Conservation (phyloP, 2,888 invertebrate species). For the Coleophora flavipennella region DNA sequence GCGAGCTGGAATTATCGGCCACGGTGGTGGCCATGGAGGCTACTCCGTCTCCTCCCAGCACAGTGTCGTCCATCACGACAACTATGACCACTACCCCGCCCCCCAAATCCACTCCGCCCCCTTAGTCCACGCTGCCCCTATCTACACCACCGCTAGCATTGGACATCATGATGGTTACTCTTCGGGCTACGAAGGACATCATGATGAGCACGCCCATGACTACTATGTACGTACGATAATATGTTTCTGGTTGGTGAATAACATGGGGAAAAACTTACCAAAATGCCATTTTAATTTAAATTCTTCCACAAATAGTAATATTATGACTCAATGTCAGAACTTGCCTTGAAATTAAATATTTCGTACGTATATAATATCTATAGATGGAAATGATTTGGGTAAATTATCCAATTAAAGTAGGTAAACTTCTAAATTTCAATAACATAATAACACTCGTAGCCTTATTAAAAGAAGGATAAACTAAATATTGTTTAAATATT, state of each 20-base stretch:
- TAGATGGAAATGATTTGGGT: too few relatives aligned
- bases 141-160: conserved; percentile 12
- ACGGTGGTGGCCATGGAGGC: conserved; percentile 25
- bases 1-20: conserved; percentile 61
- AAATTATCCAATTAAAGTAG: too few relatives aligned
- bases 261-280: neutral
- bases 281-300: neutral
- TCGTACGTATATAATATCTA: too few relatives aligned
- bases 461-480: too few relatives aligned
- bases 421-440: too few relatives aligned
- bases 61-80: conserved; percentile 26
- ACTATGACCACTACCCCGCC: conserved; percentile 7
- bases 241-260: too few relatives aligned
- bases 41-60: conserved; percentile 29
- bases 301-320: too few relatives aligned
- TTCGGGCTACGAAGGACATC: conserved; percentile 18
- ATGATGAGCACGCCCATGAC: conserved; percentile 14
- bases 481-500: too few relatives aligned
- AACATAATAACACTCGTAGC: too few relatives aligned
- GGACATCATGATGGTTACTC: conserved; percentile 17
- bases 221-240: conserved; percentile 36
- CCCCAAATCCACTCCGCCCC: conserved; percentile 21
- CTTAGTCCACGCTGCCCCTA: conserved; percentile 20
- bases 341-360: too few relatives aligned
- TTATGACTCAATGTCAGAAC: too few relatives aligned